These are phyloP conservation scores for Nymphicus hollandicus DNA, from an alignment of 2,113 vertebrate species.

Conservation along the genomic window DNA sequence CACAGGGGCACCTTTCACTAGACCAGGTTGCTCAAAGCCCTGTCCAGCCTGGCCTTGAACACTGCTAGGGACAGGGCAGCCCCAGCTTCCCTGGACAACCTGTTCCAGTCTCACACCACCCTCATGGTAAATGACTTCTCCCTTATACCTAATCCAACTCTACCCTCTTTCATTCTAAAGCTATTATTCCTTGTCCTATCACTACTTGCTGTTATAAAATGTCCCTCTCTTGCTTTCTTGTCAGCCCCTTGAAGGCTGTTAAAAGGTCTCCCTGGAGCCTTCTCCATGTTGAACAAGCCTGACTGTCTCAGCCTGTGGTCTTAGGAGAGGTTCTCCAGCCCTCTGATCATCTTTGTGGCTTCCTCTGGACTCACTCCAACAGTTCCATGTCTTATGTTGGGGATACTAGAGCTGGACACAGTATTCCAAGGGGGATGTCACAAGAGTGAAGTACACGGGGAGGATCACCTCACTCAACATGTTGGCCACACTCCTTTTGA, in stretches of 20 bases:
- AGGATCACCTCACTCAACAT: not conserved
- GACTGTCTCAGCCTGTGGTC: not conserved
- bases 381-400: not conserved
- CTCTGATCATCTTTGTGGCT: not conserved
- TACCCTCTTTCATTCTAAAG: not conserved
- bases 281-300: not conserved
- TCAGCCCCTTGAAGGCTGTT: not conserved
- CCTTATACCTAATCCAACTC: not conserved
- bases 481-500: not conserved
- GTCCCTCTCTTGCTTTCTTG: not conserved
- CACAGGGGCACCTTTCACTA: not conserved
- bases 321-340: not conserved
- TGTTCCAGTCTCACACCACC: not conserved
- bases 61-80: not conserved
- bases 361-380: not conserved
- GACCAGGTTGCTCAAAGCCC: not conserved
- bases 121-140: not conserved
- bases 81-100: not conserved
- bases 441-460: not conserved
- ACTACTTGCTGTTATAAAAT: not conserved
- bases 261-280: not conserved
- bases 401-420: not conserved
- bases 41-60: not conserved
- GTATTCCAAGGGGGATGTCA: not conserved
- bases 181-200: not conserved